Evolutionary conservation across 2,113 vertebrate species (phyloP), one percentile per base, ranked within the genome.

Genomic region (Thomomys bottae): DNA sequence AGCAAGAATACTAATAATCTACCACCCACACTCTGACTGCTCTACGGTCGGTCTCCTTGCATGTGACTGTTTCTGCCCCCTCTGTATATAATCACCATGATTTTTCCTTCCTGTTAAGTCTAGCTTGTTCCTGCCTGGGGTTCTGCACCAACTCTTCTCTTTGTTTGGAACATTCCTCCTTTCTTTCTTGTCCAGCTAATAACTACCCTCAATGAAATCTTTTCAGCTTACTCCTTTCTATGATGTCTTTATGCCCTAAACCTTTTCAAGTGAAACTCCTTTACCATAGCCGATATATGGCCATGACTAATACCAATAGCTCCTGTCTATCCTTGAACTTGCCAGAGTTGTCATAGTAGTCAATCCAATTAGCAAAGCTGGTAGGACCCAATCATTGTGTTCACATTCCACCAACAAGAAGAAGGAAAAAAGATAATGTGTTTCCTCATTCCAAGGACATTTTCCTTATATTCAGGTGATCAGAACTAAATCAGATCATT

Each of bases 11-110:
- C 38, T 57, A 34, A 80, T 6, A 68, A 24, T 61, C 30, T 4
- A 54, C 11, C 9, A 34, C 26, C 61, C 3, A 14, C 6, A 14
- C 49, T 26, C 20, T 83, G 4, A 2, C 17, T 4, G 1, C 26
- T 45, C 28, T 10, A 15, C 1, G 17, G 18, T 3, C 1, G 17
- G 18, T 3, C 4, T 45, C 23, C 49, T 4, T 38, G 73, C 11
- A 23, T 2, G 5, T 8, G 9, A 30, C 57, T 42, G 4, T 10
- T 36, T 76, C 54, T 87, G 24, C 40, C 40, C 40, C 30, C 24
- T 12, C 0, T 15, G 7, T 14, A 36, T 18, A 23, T 1, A 6
- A 15, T 12, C 32, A 24, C 0, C 0, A 11, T 0, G 23, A 5
- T 17, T 5, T 76, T 75, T 49, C 30, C 38, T 42, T 32, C 18